phyloP scores from a whole-genome alignment of 2,113 vertebrate genomes.

The Xiphophorus hellerii region DNA sequence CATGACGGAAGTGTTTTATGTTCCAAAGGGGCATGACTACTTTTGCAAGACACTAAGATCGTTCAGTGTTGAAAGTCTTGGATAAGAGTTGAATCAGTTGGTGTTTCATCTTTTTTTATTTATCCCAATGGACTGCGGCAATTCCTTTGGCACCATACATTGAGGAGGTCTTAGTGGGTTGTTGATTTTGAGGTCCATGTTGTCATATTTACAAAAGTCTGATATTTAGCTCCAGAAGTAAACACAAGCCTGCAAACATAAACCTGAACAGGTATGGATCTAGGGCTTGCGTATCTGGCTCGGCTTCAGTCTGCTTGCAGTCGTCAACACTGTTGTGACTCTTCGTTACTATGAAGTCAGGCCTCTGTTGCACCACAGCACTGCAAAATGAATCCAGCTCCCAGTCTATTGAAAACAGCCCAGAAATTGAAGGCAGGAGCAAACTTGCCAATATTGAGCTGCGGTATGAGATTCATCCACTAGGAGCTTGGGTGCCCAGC shows the following conservation, averaged over 20 bases:
- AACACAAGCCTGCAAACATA: slow-evolving; percentile 55
- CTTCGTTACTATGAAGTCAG: slow-evolving; percentile 61
- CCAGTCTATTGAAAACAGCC: slow-evolving; percentile 57
- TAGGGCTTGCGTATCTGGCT: slow-evolving; percentile 47
- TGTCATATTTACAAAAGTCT: slow-evolving; percentile 64
- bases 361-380: slow-evolving; percentile 55
- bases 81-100: slow-evolving; percentile 23
- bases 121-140: slow-evolving; percentile 44
- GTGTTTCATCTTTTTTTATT: slow-evolving; percentile 31
- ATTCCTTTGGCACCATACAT: slow-evolving; percentile 76
- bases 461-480: slow-evolving; percentile 23
- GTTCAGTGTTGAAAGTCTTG: background rate
- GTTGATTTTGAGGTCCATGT: slow-evolving; percentile 67
- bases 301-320: slow-evolving; percentile 43
- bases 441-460: slow-evolving; percentile 52
- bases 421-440: slow-evolving; percentile 50
- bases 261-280: slow-evolving; percentile 47
- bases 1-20: background rate
- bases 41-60: background rate
- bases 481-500: slow-evolving; percentile 7
- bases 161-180: slow-evolving; percentile 67
- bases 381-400: slow-evolving; percentile 56
- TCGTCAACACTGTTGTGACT: slow-evolving; percentile 41
- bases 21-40: background rate
- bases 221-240: slow-evolving; percentile 63